These are phyloP conservation scores for Minunthozetes semirufus DNA, from an alignment of 2,888 invertebrate genomes.

Conservation along the genomic window DNA sequence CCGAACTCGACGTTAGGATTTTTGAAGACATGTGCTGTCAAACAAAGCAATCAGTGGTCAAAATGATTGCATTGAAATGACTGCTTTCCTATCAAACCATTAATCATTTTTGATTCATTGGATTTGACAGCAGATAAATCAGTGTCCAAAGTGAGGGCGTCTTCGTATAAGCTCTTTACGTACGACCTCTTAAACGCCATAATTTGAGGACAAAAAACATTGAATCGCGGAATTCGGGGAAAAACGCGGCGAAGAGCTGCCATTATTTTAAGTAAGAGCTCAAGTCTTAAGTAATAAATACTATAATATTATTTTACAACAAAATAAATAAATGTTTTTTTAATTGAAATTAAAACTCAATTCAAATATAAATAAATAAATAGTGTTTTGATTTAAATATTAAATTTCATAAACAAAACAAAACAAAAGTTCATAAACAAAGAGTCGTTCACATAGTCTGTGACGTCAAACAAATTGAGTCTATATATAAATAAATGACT, in stretches of 20 bases:
- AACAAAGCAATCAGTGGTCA: not conserved
- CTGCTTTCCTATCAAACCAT: not conserved
- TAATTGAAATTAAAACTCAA: too few species aligned
- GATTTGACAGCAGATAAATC: not conserved
- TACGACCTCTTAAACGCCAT: not conserved
- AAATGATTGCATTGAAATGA: not conserved
- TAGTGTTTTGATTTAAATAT: too few species aligned
- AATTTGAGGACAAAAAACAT: not conserved
- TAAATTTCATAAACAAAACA: not conserved
- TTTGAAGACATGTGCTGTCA: slow-evolving; percentile 14
- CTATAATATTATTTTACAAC: too few species aligned
- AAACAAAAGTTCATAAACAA: not conserved
- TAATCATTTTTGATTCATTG: not conserved
- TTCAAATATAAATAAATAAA: too few species aligned
- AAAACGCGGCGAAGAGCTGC: not conserved
- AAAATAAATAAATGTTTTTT: too few species aligned
- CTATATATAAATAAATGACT: too few species aligned
- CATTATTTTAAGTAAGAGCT: not conserved
- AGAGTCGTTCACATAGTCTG: not conserved
- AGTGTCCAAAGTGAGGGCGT: not conserved
- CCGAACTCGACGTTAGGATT: slow-evolving; percentile 21
- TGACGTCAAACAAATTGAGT: not conserved
- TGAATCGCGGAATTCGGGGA: not conserved
- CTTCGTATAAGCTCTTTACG: slow-evolving; percentile 14
- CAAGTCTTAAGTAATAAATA: not conserved